Conservation (phyloP, 2,797 vertebrate genomes). For the Ataeniobius toweri region DNA sequence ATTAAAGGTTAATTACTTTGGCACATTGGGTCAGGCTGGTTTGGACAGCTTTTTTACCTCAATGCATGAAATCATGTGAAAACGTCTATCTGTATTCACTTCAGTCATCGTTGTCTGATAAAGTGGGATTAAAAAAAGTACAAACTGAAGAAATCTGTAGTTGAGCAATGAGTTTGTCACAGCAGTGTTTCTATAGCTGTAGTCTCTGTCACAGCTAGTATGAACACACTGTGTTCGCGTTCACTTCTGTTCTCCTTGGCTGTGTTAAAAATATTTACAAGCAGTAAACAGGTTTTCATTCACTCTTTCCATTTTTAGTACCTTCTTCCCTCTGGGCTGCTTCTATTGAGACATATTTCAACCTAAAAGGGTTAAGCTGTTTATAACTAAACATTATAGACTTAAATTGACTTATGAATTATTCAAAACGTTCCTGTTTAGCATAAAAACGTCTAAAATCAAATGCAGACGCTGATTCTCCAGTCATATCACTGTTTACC, state of each 20-base stretch:
- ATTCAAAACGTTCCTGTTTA: conserved; percentile 27
- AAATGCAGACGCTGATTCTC: conserved; percentile 8
- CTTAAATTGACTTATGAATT: conserved; percentile 16
- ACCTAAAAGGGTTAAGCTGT: background rate
- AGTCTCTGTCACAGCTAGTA: background rate
- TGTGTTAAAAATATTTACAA: background rate
- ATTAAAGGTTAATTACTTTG: background rate
- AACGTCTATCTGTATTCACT: background rate
- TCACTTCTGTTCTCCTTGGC: background rate
- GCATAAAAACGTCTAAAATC: conserved; percentile 31
- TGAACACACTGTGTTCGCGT: background rate
- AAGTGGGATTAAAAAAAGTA: background rate
- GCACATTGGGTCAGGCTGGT: background rate
- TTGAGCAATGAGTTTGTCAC: background rate
- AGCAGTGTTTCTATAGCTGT: background rate
- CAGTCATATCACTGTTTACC: conserved; percentile 9
- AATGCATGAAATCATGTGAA: background rate
- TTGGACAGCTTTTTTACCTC: background rate
- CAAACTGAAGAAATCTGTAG: background rate
- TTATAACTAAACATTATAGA: background rate
- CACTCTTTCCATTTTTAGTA: background rate
- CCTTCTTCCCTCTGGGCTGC: background rate
- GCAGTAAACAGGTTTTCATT: background rate
- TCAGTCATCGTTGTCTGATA: background rate
- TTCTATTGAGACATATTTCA: background rate